Evolutionary conservation across 1,140 invertebrate species (phyloP), one percentile per base, ranked within the genome.

Genomic region (Dendrolimus kikuchii): DNA sequence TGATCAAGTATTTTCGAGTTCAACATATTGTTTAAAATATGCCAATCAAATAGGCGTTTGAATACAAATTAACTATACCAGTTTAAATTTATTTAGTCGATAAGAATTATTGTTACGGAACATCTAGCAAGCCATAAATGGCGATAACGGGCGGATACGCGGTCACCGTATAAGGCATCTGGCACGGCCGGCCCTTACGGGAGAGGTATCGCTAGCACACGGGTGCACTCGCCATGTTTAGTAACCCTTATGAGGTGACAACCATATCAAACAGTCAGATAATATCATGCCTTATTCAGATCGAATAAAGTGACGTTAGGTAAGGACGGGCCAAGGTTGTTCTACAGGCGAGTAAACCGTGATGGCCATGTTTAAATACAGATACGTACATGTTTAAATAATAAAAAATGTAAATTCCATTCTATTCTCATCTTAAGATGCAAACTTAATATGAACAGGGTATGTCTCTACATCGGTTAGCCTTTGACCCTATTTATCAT

Each of bases 111-210:
- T 59, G 60, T 71, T 71, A 74, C 63, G 62, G 47, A 57, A 45
- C 43, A 45, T n/a, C 43, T 45, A n/a, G 43, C 5, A 52, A 49
- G 44, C 64, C 60, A 59, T 41, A 74, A 51, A 73, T 58, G 71
- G 74, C 56, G 61, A 67, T 81, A 76, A 77, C 73, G 68, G 64
- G 55, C 60, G 57, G 51, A 60, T 69, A 56, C 64, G 50, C 61
- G 57, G 54, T 40, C 47, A 7, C 70, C 70, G 51, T 71, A 67
- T 66, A 48, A 50, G 67, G 74, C 61, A 75, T 77, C 68, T 60
- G 49, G 73, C 50, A 47, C 49, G 49, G 46, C 55, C 61, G 49
- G 54, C 65, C 64, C 60, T 62, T 60, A 55, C 55, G 38, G 50
- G 53, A 56, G 62, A 51, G 46, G 37, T 45, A 57, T 48, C 57